These are phyloP conservation scores for Invenusta paracnida DNA, from an alignment of 2,888 invertebrate genomes.

Conservation along the genomic window DNA sequence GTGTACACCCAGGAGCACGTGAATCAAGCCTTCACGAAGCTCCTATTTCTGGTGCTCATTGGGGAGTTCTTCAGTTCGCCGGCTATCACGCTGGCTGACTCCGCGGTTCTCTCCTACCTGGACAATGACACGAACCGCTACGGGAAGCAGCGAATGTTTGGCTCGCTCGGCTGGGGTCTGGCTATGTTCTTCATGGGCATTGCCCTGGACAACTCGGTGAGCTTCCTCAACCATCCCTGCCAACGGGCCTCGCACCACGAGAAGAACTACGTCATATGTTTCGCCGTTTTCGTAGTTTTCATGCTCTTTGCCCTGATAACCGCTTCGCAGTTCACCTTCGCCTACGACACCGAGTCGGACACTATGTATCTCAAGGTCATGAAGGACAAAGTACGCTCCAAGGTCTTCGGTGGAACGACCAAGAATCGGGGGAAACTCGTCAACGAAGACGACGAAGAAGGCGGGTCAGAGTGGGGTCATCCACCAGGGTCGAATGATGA, in stretches of 20 bases:
- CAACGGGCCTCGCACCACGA: constrained; percentile 75
- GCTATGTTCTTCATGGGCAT: constrained; percentile 93
- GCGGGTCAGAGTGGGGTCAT: neutral
- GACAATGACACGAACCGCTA: constrained; percentile 75
- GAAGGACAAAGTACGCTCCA: constrained; percentile 50
- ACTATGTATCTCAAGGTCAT: constrained; percentile 46
- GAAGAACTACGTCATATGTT: constrained; percentile 96
- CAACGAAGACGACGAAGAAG: constrained; percentile 39
- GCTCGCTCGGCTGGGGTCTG: constrained; percentile 92
- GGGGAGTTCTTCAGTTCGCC: constrained; percentile 97
- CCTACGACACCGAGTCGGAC: constrained; percentile 39
- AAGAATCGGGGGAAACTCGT: constrained; percentile 35
- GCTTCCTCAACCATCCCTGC: constrained; percentile 87
- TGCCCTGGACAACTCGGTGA: constrained; percentile 83
- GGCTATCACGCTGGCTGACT: constrained; percentile 79
- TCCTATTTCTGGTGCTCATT: constrained; percentile 82
- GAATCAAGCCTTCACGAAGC: constrained; percentile 87
- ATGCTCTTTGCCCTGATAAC: constrained; percentile 89
- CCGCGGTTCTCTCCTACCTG: constrained; percentile 66
- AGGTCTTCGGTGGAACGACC: constrained; percentile 32
- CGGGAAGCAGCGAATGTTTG: constrained; percentile 95
- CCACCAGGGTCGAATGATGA: constrained; percentile 13
- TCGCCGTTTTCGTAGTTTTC: constrained; percentile 89
- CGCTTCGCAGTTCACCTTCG: constrained; percentile 73
- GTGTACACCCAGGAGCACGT: constrained; percentile 83